Conservation (phyloP, 2,888 invertebrate genomes). For the Acanthosepion esculentum region DNA sequence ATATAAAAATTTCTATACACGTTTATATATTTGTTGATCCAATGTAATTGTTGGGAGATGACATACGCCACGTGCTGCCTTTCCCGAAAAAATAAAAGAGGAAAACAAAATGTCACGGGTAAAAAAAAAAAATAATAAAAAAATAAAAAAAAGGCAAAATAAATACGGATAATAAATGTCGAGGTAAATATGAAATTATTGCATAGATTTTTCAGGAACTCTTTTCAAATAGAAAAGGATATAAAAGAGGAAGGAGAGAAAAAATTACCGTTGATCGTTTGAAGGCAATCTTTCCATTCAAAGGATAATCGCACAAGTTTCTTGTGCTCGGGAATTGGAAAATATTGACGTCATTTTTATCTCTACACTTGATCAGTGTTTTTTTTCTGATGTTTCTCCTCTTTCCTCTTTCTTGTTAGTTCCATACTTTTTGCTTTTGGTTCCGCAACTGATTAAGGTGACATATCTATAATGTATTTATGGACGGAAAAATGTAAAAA, state of each 20-base stretch:
- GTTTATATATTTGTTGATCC: not conserved
- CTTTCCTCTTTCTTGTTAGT: not conserved
- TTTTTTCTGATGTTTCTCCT: too few species aligned
- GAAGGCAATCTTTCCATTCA: not conserved
- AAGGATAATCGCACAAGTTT: not conserved
- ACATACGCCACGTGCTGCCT: not conserved
- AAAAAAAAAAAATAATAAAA: too few species aligned
- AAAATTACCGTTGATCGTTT: not conserved
- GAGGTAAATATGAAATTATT: not conserved
- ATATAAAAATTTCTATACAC: not conserved
- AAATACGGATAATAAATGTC: not conserved
- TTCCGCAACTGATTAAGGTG: not conserved
- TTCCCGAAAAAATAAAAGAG: not conserved
- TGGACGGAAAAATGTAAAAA: too few species aligned
- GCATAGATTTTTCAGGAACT: not conserved
- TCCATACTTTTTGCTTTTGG: not conserved
- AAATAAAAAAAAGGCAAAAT: too few species aligned
- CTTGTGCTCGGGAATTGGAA: not conserved
- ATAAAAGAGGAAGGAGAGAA: too few species aligned
- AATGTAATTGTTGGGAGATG: not conserved
- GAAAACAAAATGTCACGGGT: not conserved
- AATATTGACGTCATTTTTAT: not conserved
- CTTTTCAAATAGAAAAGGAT: not conserved
- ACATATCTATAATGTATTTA: not conserved
- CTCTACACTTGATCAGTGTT: too few species aligned